These are phyloP conservation scores for Daboia siamensis DNA, from an alignment of 2,113 vertebrate genomes.

Conservation along the genomic window DNA sequence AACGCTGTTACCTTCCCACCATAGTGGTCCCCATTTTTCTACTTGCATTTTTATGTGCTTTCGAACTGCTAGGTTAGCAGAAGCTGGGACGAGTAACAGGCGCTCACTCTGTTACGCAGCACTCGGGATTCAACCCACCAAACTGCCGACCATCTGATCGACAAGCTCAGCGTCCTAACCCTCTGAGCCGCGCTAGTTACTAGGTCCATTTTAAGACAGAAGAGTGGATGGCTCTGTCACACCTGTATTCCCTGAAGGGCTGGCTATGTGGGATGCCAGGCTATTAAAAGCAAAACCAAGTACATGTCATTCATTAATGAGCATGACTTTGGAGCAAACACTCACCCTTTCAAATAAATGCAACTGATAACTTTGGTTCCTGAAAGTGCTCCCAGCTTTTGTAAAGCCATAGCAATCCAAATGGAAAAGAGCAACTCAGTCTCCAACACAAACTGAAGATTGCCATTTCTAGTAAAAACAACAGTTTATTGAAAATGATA, in stretches of 20 bases:
- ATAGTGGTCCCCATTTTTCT: too few species aligned
- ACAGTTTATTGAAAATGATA: conserved; percentile 41
- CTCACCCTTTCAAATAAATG: neutral
- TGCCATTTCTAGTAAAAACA: conserved; percentile 49
- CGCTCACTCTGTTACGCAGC: too few species aligned
- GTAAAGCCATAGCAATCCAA: neutral
- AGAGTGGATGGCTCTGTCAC: neutral
- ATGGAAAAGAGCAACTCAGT: conserved; percentile 43
- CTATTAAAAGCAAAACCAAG: neutral
- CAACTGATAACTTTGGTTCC: neutral
- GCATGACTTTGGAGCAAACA: neutral
- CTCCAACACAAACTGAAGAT: conserved; percentile 47
- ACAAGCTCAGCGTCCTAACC: too few species aligned
- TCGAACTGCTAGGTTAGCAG: too few species aligned
- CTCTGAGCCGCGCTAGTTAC: too few species aligned
- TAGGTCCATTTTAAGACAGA: neutral
- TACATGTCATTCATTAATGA: neutral
- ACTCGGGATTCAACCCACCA: too few species aligned
- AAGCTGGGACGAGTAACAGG: too few species aligned
- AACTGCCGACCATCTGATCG: too few species aligned
- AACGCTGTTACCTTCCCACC: too few species aligned
- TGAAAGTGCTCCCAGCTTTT: neutral
- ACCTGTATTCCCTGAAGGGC: neutral
- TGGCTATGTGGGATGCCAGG: neutral
- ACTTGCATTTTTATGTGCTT: too few species aligned